Base-by-base conservation (phyloP, 2,888 invertebrate genomes). In the Drosophila tanythrix region DNA sequence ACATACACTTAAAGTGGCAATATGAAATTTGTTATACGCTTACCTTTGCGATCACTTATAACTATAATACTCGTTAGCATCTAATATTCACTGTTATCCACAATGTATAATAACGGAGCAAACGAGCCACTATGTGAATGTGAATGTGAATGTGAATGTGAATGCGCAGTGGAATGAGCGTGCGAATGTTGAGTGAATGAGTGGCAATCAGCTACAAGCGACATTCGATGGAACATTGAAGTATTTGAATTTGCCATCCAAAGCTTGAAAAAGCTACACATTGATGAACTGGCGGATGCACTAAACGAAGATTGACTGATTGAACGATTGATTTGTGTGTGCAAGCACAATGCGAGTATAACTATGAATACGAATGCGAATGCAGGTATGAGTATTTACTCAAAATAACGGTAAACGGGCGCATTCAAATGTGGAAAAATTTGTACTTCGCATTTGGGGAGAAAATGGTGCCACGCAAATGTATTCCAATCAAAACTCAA, bases 1-100 rank as follows among this genome's bases (percentile, higher is more conserved):
- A 55, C 31, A 48, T 29, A 40, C 35, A 25, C 31, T 43, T 31
- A 11, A 29, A 55, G 63, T 21, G 33, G 55, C 33, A 50, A 46
- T 38, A 55, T 5, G 35, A 38, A 35, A n/a, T 52, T 27, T 27
- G 2, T 5, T 3, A 10, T 78, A 80, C 76, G 80, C 77, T 78
- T 78, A 78, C 80, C 77, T 77, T 77, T 33, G 5, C 18, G 35
- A 43, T 50, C 43, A 51, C 40, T 35, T 67, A 50, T n/a, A 8
- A 25, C 36, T 55, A 60, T 29, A 27, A 18, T 61, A 33, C 52
- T 38, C 33, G 33, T 21, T 38, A n/a, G 27, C 27, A 29, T 21
- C 59, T n/a, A 70, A 11, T 25, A 65, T 66, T 21, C 36, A 64
- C 13, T 35, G 64, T 53, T 31, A 56, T 25, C 25, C 33, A 59